Base-by-base conservation (phyloP, 1,140 invertebrate genomes). In the Rhagoletis pomonella region DNA sequence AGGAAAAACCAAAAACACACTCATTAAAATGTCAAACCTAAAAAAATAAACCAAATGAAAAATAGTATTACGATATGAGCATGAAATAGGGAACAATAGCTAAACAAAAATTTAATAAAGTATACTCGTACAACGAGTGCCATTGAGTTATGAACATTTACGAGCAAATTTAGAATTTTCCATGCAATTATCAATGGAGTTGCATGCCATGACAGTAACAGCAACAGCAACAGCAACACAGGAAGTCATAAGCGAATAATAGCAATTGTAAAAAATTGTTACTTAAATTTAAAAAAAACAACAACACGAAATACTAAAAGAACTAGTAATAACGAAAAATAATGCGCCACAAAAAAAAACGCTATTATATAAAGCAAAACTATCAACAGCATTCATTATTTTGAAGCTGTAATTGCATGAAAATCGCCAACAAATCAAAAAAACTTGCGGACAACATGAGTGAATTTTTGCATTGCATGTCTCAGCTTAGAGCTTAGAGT, bases 371-470 rank as follows among this genome's bases (percentile, higher is more conserved):
- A 55, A 55, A 55, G 4, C 50, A 55, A 55, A 55, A 55, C 39
- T 73, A 42, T 47, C 42, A n/a, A 44, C 67, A 73, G 44, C 39
- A 47, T 12, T n/a, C 12, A 73, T 47, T 73, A 73, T 73, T 73
- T 73, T 73, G 39, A 67, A 44, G 39, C 39, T 12, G 39, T 73
- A 73, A 73, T 73, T 73, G 67, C 67, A 47, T 42, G 67, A 47
- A 73, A 73, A 73, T 73, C 5, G 42, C 12, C 42, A 42, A 73
- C 67, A 73, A 73, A 73, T 73, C 67, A 73, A 73, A 73, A 47
- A 73, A n/a, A n/a, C n/a, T 44, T 73, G 67, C 42, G 67, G 67
- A 73, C 67, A 73, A 17, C 39, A 17, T 73, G 39, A 14, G 42
- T 73, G 67, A 73, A 39, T 47, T 42, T 17, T 42, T 39, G 42